Evolutionary conservation across 2,113 vertebrate genomes (phyloP), one percentile per base, ranked within the genome.

Genomic region (Percopsis transmontana): DNA sequence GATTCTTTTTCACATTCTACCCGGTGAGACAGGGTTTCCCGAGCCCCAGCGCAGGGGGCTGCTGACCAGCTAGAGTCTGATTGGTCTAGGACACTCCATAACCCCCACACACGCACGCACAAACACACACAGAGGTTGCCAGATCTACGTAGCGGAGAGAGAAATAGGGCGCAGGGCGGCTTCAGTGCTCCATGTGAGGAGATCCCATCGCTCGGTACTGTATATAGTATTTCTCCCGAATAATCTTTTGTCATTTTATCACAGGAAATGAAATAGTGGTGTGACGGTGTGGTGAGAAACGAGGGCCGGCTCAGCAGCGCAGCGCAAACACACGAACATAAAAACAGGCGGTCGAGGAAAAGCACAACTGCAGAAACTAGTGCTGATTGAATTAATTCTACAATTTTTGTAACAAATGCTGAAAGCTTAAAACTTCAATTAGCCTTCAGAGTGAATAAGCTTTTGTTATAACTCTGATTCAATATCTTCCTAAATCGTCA

Each of bases 171-270:
- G 88, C 86, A 90, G 88, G 87, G 88, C 83, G 84, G 85, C 79
- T 86, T 89, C 83, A 85, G 72, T 81, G 61, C 58, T 18, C 61
- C 78, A 90, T 85, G 85, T 86, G 85, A 80, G 71, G 76, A 87
- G 89, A 90, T 90, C 84, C 86, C 86, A 90, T 90, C 87, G 81
- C 78, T 70, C 80, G 2, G 59, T 78, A 80, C 83, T 87, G 86
- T 88, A 88, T 88, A 88, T 89, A 82, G 85, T 88, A 89, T 88
- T 89, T 87, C 85, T 87, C 77, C 60, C 87, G 87, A 90, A 86
- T 88, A 90, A 90, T 90, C 85, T 87, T 87, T 87, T 90, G 87
- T 89, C 89, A 86, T 88, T 89, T 87, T 90, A 90, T 90, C 86
- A 89, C 87, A 83, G 84, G 82, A 82, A 87, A 84, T 88, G 77